Evolutionary conservation across 2,888 invertebrate genomes (phyloP), one percentile per base, ranked within the genome.

Genomic region (Subacronicta megacephala): DNA sequence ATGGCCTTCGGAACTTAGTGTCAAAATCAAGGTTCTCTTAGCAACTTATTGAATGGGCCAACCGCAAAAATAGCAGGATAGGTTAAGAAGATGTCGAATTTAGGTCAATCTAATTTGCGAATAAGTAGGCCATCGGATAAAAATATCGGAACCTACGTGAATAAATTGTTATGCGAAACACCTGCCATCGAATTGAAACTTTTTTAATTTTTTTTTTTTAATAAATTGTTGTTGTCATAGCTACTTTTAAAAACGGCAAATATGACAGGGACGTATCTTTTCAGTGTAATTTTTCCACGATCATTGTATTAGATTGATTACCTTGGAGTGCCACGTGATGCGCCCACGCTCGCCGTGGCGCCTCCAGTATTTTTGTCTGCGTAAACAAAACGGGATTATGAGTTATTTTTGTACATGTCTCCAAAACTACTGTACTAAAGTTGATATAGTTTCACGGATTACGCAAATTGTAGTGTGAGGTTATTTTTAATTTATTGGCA

Each of bases 11-110:
- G 23, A 42, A 53, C 53, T 44, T 51, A 44, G 41, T 44, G 62
- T 62, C 72, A 72, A 67, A 75, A 71, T 75, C 73, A 75, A 75
- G 75, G 75, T 37, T 37, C n/a, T 36, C 35, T 41, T 57, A 12
- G 17, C 20, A 52, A 45, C 52, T 42, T 33, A 43, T 18, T 42
- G 31, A 17, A 36, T 16, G 3, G 5, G 10, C 17, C 15, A 29
- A 3, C 26, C 12, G 7, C 33, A 26, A 10, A 15, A 7, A 16
- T 31, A 38, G 18, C 13, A 17, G 33, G 10, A n/a, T 23, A 38
- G 12, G 37, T 38, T 42, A 49, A 26, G 18, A 40, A 40, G 55
- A 13, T n/a, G 36, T 40, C 9, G 42, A 23, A 55, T 54, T 50
- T 43, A 42, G 62, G 57, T 40, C 60, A 38, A 40, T 54, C 47